Percentiles rank a stretch among this genome's conserved stretches.
Conservation (phyloP, 2,797 vertebrate genomes). For the Hephaestus fuliginosus region DNA sequence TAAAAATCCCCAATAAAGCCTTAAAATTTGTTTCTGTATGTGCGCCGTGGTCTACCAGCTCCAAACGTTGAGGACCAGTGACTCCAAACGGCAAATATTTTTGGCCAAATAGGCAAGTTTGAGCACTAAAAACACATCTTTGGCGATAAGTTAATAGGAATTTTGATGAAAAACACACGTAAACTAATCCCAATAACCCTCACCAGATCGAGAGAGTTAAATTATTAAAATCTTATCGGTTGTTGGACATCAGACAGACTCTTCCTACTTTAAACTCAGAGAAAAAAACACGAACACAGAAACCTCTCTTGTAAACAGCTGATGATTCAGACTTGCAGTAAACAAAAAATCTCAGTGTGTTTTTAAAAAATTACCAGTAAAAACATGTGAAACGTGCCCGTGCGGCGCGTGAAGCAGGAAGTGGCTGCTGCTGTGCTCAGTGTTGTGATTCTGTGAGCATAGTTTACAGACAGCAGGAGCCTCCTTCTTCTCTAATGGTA, state of each 20-base stretch:
- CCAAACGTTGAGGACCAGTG: no score
- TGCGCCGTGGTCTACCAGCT: no score
- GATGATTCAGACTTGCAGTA: neutral
- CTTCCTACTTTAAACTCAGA: neutral
- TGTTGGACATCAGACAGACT: neutral
- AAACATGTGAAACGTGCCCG: neutral
- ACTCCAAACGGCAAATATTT: no score
- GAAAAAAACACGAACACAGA: neutral
- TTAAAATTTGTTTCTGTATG: no score
- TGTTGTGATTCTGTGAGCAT: slow-evolving; percentile 58
- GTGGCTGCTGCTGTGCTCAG: slow-evolving; percentile 23
- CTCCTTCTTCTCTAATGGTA: slow-evolving; percentile 74
- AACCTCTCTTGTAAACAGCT: neutral
- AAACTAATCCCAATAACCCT: neutral
- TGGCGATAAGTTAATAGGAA: neutral
- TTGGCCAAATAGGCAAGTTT: neutral
- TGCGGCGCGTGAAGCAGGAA: slow-evolving; percentile 21
- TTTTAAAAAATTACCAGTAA: no score
- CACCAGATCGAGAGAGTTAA: neutral
- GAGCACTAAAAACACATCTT: neutral
- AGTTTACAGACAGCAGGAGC: slow-evolving; percentile 68
- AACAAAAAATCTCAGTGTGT: no score
- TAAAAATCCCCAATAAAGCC: neutral
- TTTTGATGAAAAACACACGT: neutral
- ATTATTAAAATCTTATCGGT: neutral